Evolutionary conservation across 2,797 vertebrate genomes (phyloP).

Genomic region (Rachycentron canadum): DNA sequence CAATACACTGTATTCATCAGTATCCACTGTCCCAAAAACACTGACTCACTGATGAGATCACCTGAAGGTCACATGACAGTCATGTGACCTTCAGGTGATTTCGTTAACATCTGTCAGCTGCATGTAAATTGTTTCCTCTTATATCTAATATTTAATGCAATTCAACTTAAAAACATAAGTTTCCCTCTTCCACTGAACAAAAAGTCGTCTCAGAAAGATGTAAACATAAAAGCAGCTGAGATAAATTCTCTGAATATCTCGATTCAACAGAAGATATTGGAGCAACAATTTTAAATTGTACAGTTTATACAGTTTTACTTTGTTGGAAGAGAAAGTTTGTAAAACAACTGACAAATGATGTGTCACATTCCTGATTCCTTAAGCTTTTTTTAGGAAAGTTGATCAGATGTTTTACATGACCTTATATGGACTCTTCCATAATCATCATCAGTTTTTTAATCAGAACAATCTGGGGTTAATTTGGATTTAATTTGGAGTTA

Average conservation of each 20-base stretch:
- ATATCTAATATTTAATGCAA: neutral
- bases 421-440: neutral
- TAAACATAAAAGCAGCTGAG: neutral
- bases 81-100: neutral
- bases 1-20: slow-evolving; percentile 19
- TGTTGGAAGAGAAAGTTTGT: neutral
- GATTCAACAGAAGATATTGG: too few relatives aligned
- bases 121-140: neutral
- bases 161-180: neutral
- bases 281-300: neutral
- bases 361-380: too few relatives aligned
- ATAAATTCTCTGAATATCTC: neutral
- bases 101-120: neutral
- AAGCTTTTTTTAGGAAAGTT: neutral
- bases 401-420: neutral
- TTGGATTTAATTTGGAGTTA: too few relatives aligned
- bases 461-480: neutral
- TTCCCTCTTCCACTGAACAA: neutral
- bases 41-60: too few relatives aligned
- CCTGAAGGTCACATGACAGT: neutral
- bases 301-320: neutral
- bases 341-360: neutral
- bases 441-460: neutral
- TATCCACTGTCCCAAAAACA: slow-evolving; percentile 17
- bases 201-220: neutral